phyloP scores from a whole-genome alignment of 2,113 vertebrate genomes.

The Erythrolamprus reginae region DNA sequence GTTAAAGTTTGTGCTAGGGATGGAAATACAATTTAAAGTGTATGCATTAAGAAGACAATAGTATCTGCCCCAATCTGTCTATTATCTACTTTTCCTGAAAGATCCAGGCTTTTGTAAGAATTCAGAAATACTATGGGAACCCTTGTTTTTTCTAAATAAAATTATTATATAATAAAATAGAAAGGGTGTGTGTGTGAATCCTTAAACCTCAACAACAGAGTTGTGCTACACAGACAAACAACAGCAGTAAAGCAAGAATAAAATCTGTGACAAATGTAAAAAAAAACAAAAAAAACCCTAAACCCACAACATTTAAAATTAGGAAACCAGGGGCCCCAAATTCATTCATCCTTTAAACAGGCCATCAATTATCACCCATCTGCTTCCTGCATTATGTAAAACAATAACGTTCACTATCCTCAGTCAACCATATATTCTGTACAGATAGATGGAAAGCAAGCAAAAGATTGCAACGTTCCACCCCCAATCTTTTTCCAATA shows the following conservation, averaged over 20 bases:
- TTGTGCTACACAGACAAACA: slow-evolving; percentile 35
- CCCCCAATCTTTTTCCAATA: neutral
- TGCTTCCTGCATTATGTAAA: slow-evolving; percentile 74
- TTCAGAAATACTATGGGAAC: neutral
- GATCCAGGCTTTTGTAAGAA: neutral
- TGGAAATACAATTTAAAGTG: neutral
- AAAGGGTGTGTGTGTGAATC: no score
- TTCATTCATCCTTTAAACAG: slow-evolving; percentile 68
- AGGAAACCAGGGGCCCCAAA: slow-evolving; percentile 68
- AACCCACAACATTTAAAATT: slow-evolving; percentile 60
- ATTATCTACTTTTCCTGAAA: neutral
- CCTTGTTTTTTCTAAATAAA: neutral
- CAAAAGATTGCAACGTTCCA: neutral
- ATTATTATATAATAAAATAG: neutral
- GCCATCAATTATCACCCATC: slow-evolving; percentile 75
- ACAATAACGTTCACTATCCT: slow-evolving; percentile 69
- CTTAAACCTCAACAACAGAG: neutral
- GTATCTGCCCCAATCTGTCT: neutral
- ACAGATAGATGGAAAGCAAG: slow-evolving; percentile 29
- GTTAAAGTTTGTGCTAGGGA: neutral
- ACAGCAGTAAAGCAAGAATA: slow-evolving; percentile 30
- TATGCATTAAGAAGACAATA: neutral
- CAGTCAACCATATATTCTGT: slow-evolving; percentile 46
- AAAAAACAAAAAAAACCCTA: neutral
- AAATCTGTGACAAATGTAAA: slow-evolving; percentile 25